Conservation (phyloP, 2,888 invertebrate genomes). For the Melolontha melolontha region DNA sequence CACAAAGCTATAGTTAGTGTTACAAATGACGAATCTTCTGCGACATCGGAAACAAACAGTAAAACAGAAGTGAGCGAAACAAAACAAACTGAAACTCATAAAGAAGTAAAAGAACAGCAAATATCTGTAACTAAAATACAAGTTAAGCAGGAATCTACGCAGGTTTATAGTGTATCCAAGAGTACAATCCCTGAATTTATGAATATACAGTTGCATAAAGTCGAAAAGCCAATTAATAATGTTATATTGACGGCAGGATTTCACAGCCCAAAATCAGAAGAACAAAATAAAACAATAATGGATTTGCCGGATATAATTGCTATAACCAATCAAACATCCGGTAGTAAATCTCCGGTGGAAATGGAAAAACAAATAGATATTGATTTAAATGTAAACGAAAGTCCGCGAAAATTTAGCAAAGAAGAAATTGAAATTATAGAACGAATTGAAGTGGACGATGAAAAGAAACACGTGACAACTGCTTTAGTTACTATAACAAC, state of each 20-base stretch:
- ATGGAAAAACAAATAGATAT: constrained; percentile 9
- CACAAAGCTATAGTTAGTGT: constrained; percentile 36
- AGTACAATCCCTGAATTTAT: constrained; percentile 74
- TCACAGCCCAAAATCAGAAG: constrained; percentile 63
- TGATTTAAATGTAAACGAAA: constrained; percentile 30
- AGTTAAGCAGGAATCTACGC: constrained; percentile 68
- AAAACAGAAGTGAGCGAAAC: constrained; percentile 14
- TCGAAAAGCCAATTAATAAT: constrained; percentile 75
- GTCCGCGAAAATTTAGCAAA: constrained; percentile 62
- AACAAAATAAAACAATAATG: constrained; percentile 46
- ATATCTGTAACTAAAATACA: constrained; percentile 71
- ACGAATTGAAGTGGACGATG: constrained; percentile 53
- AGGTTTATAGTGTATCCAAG: constrained; percentile 54
- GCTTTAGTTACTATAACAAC: constrained; percentile 51
- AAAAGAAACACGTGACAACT: constrained; percentile 47
- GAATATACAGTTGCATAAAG: constrained; percentile 78
- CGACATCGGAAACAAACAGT: constrained; percentile 2
- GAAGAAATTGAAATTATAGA: constrained; percentile 66
- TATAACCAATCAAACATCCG: constrained; percentile 3
- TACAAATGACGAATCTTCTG: background rate
- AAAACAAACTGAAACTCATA: constrained; percentile 30
- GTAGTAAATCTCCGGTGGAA: constrained; percentile 9
- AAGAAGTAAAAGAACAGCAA: constrained; percentile 60
- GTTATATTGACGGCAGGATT: constrained; percentile 75
- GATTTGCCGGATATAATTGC: constrained; percentile 9